A percentile compares a stretch with the other conserved stretches of the same genome.
phyloP scores from a whole-genome alignment of 2,113 vertebrate species.

The Indicator maculatus region DNA sequence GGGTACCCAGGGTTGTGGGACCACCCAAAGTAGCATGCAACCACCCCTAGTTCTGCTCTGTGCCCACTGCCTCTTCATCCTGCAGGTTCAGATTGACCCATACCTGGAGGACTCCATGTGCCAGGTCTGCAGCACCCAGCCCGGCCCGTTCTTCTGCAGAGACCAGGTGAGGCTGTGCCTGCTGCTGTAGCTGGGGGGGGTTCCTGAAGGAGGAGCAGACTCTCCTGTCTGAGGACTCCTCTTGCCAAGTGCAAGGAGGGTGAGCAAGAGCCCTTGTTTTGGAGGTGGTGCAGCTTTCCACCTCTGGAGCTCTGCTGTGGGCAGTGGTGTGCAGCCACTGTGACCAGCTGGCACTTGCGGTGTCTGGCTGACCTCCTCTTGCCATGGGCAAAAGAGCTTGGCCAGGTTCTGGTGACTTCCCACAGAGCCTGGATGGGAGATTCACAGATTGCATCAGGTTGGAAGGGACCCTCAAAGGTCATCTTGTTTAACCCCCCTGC shows the following conservation, averaged over 20 bases:
- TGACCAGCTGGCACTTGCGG: background rate
- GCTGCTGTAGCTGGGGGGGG: rapidly evolving
- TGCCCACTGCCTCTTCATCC: background rate
- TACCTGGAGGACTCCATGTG: constrained; percentile 98
- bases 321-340: background rate
- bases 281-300: background rate
- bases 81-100: constrained; percentile 95
- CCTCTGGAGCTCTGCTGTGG: background rate
- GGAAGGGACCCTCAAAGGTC: too few relatives aligned
- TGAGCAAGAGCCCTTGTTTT: background rate
- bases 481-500: too few relatives aligned
- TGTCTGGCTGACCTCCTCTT: rapidly evolving
- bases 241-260: rapidly evolving
- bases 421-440: rapidly evolving
- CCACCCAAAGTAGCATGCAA: rapidly evolving
- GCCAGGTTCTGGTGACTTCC: background rate
- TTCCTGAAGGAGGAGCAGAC: rapidly evolving
- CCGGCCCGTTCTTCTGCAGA: constrained; percentile 97
- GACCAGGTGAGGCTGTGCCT: constrained; percentile 83
- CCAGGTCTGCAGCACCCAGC: constrained; percentile 91
- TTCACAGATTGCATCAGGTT: background rate
- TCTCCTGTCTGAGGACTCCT: background rate
- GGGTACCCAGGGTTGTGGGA: rapidly evolving
- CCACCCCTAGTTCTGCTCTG: rapidly evolving
- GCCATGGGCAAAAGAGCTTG: rapidly evolving